phyloP scores from a whole-genome alignment of 2,888 invertebrate genomes.

The Eilema caniola region DNA sequence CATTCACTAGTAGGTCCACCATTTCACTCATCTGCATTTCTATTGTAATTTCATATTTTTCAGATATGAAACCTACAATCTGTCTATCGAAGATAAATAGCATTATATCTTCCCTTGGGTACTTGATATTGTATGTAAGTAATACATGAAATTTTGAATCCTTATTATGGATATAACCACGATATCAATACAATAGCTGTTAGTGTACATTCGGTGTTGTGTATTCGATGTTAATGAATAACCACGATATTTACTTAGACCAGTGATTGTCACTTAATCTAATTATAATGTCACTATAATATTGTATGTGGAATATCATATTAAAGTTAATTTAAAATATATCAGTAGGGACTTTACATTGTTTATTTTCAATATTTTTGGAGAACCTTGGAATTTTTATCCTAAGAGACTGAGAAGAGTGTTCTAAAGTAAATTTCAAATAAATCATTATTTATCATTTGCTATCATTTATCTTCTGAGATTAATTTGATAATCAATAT shows the following conservation, averaged over 20 bases:
- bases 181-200: constrained; percentile 65
- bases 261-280: constrained; percentile 54
- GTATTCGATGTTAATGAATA: constrained; percentile 71
- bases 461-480: constrained; percentile 34
- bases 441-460: constrained; percentile 54
- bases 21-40: not conserved
- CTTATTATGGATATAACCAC: constrained; percentile 43
- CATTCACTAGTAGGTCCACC: not conserved
- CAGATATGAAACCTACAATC: not conserved
- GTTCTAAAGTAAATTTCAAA: constrained; percentile 79
- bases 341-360: constrained; percentile 38
- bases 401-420: constrained; percentile 85
- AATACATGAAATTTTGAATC: constrained; percentile 30
- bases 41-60: not conserved
- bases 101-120: not conserved
- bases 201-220: constrained; percentile 75
- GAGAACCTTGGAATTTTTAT: constrained; percentile 75
- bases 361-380: constrained; percentile 41
- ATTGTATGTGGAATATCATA: constrained; percentile 39
- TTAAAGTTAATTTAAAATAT: constrained; percentile 40
- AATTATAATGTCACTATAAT: constrained; percentile 36
- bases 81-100: not conserved
- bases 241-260: constrained; percentile 62
- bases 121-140: not conserved
- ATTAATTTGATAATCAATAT: constrained; percentile 37